Evolutionary conservation across 2,888 invertebrate species (phyloP).

Genomic region (Caenorhabditis sinica): DNA sequence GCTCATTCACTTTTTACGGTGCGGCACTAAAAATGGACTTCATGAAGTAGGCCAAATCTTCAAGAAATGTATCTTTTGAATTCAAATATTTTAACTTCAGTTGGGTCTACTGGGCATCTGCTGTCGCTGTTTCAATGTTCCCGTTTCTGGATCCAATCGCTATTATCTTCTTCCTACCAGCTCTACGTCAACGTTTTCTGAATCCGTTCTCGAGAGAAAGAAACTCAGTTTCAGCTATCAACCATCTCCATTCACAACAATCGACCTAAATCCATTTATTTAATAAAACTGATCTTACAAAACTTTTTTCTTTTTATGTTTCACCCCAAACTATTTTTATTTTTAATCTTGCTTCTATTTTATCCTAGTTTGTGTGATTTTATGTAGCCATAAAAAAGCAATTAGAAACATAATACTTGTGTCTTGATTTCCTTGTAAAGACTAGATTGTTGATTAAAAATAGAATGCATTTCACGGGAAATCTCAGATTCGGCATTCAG

Average conservation of each 20-base stretch:
- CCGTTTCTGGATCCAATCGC: conserved; percentile 24
- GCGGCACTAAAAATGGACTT: conserved; percentile 2
- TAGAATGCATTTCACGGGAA: too few relatives aligned
- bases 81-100: not conserved
- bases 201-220: not conserved
- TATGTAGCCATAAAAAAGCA: too few relatives aligned
- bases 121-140: conserved; percentile 30
- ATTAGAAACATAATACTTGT: too few relatives aligned
- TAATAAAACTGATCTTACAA: too few relatives aligned
- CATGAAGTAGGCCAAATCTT: not conserved
- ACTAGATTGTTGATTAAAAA: too few relatives aligned
- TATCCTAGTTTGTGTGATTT: too few relatives aligned
- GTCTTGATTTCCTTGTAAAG: too few relatives aligned
- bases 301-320: too few relatives aligned
- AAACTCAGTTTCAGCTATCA: not conserved
- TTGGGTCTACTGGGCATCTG: conserved; percentile 21
- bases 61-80: not conserved
- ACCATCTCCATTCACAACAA: not conserved
- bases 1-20: conserved; percentile 1
- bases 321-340: too few relatives aligned
- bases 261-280: not conserved
- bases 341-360: too few relatives aligned
- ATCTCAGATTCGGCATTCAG: too few relatives aligned
- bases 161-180: conserved; percentile 21
- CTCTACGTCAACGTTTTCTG: conserved; percentile 5